Evolutionary conservation across 2,113 vertebrate species (phyloP).

Genomic region (Heterochromis multidens): DNA sequence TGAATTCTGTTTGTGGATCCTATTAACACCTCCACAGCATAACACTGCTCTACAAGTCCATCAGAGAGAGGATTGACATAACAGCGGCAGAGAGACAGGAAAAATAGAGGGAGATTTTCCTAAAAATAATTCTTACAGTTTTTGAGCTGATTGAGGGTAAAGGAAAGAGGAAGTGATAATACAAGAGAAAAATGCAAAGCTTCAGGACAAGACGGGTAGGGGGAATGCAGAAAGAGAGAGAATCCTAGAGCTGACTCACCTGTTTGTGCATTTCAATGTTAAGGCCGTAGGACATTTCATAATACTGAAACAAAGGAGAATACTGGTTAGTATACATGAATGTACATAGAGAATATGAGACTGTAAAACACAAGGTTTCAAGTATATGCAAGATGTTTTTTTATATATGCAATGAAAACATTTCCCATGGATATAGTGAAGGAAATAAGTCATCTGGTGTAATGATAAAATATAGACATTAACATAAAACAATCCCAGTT

Average conservation of each 20-base stretch:
- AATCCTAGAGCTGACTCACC: conserved; percentile 74
- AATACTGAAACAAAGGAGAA: conserved; percentile 84
- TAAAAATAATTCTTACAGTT: background rate
- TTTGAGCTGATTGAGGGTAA: background rate
- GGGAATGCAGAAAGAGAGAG: background rate
- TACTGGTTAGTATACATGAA: background rate
- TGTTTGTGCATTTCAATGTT: conserved; percentile 99
- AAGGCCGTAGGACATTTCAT: conserved; percentile 98
- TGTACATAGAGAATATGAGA: background rate
- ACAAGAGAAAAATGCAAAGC: background rate
- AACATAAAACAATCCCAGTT: background rate
- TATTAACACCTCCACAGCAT: conserved; percentile 54
- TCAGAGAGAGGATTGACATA: conserved; percentile 18
- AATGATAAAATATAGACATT: background rate
- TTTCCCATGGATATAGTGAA: background rate
- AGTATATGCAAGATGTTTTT: background rate
- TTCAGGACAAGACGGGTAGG: background rate
- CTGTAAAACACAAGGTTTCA: background rate
- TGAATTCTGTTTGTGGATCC: conserved; percentile 61
- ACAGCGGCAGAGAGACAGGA: background rate
- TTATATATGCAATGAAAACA: background rate
- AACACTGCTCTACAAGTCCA: conserved; percentile 15
- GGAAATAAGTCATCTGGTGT: background rate
- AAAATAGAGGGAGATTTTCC: background rate
- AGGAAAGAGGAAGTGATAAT: background rate